phyloP scores from a whole-genome alignment of 1,140 invertebrate species.

The Manduca sexta region DNA sequence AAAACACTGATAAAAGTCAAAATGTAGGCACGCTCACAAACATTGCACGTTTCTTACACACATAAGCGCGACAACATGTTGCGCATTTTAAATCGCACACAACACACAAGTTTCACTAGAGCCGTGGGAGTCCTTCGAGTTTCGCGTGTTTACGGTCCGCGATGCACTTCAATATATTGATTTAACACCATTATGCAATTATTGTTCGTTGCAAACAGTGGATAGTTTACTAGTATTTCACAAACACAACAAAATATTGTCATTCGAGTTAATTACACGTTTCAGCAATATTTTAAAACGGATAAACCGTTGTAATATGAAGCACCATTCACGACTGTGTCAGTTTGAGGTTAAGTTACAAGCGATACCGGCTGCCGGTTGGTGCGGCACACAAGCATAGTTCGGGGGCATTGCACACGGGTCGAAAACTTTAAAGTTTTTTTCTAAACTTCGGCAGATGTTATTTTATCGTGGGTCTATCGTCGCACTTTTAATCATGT shows the following conservation, averaged over 20 bases:
- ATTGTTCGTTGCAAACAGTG: neutral
- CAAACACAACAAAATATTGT: neutral
- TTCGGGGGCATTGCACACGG: slow-evolving; percentile 39
- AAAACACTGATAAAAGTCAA: slow-evolving; percentile 4
- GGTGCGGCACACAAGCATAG: slow-evolving; percentile 48
- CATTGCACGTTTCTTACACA: slow-evolving; percentile 16
- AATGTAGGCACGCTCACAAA: slow-evolving; percentile 10
- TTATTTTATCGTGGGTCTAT: no score
- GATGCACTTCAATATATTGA: slow-evolving; percentile 12
- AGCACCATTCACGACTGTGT: slow-evolving; percentile 64
- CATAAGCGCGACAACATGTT: slow-evolving; percentile 13
- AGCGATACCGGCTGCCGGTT: slow-evolving; percentile 61
- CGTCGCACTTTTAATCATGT: no score
- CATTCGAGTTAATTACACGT: neutral
- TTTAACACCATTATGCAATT: slow-evolving; percentile 12
- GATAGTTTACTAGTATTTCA: neutral
- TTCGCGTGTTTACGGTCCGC: slow-evolving; percentile 9
- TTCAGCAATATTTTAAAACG: slow-evolving; percentile 25
- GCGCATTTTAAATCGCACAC: slow-evolving; percentile 7
- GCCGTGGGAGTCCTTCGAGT: neutral
- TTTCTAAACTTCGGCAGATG: neutral
- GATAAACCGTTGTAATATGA: slow-evolving; percentile 55
- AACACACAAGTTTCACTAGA: slow-evolving; percentile 7
- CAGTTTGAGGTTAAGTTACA: slow-evolving; percentile 71
- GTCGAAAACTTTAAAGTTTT: slow-evolving; percentile 22